Evolutionary conservation across 1,140 invertebrate genomes (phyloP), one percentile per base, ranked within the genome.

Genomic region (Drosophila kepulauana): DNA sequence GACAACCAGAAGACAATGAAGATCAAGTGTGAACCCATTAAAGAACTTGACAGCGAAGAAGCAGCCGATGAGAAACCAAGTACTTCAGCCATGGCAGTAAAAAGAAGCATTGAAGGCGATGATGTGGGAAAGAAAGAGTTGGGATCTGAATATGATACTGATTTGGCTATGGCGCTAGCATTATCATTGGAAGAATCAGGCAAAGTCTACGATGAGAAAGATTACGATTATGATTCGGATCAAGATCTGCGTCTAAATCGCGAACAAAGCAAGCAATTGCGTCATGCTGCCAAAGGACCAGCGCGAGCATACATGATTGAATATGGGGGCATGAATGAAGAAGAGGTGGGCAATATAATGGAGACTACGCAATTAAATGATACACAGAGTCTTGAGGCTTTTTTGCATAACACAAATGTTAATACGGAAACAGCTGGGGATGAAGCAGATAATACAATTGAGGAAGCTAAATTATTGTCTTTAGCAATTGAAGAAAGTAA

Each of bases 301-400:
- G 94, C 94, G 0, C 85, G 94, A 43, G 93, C 93, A 25, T 96
- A 96, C 71, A 96, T 96, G 94, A 94, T 95, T 79, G 96, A 97
- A 85, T 95, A 96, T 76, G 96, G 94, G 86, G 96, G 95, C 41
- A 94, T 97, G 71, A 95, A 96, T 13, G 94, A 95, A 65, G 94
- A 95, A 75, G 95, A 96, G 87, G 96, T 97, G 38, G 70, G 61
- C 13, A 81, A 73, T 49, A 91, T 88, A 46, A 65, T 93, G 64
- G 91, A 92, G 25, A 51, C 67, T 38, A 92, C 91, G 3, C 82
- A 91, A 61, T 5, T 81, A 0, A 85, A 85, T 67, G 71, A 89
- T 54, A 89, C 85, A 1, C 71, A 79, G 25, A 46, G 38, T 3
- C 16, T 88, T 20, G 74, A 84, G n/a, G 13, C 8, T 33, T 59